Evolutionary conservation across 2,113 vertebrate species (phyloP).

Genomic region (Hydrolagus affinis): DNA sequence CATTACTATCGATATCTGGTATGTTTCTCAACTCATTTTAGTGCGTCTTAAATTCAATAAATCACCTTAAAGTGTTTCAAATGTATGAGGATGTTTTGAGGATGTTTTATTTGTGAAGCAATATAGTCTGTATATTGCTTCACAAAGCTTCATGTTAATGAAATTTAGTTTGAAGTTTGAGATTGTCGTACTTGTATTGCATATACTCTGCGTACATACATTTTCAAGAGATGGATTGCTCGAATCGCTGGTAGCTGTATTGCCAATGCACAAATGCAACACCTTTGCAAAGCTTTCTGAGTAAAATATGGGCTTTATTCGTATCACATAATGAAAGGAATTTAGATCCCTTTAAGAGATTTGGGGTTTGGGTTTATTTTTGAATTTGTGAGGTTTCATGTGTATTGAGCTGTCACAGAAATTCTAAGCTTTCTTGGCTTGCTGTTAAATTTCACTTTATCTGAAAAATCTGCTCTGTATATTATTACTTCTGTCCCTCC

Average conservation of each 20-base stretch:
- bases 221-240: neutral
- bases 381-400: no score
- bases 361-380: neutral
- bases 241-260: no score
- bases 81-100: constrained; percentile 20
- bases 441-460: no score
- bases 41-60: constrained; percentile 7
- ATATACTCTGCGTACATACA: neutral
- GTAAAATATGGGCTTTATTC: neutral
- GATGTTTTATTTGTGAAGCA: neutral
- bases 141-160: no score
- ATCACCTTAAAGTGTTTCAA: constrained; percentile 32
- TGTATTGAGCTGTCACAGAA: no score
- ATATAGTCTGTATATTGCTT: neutral
- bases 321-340: neutral
- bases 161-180: neutral
- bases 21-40: constrained; percentile 43
- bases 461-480: no score
- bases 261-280: no score
- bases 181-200: neutral
- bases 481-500: no score
- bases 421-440: no score
- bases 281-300: neutral
- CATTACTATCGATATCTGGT: constrained; percentile 94
- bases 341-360: neutral